Evolutionary conservation across 1,140 invertebrate species (phyloP).

Genomic region (Drosophila biarmipes): DNA sequence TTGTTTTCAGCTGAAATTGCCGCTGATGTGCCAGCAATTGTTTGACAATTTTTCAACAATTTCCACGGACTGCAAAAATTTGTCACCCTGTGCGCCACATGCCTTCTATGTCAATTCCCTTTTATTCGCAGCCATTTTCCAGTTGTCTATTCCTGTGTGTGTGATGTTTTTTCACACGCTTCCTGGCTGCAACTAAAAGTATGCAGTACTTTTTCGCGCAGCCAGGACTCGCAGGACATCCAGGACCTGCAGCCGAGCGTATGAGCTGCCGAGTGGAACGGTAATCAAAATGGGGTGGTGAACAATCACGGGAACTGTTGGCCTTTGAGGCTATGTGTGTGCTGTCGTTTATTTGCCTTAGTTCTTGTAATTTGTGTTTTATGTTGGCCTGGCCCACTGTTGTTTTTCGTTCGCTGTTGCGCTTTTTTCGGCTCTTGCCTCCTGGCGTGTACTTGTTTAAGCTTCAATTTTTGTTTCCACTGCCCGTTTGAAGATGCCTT

Average conservation of each 20-base stretch:
- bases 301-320: constrained; percentile 67
- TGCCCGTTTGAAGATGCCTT: constrained; percentile 66
- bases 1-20: constrained; percentile 10
- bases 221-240: constrained; percentile 15
- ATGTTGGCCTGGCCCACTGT: constrained; percentile 26
- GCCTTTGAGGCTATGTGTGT: constrained; percentile 57
- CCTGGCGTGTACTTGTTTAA: constrained; percentile 67
- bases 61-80: constrained; percentile 59
- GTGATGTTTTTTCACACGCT: constrained; percentile 69
- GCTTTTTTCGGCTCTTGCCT: constrained; percentile 50
- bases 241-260: constrained; percentile 51
- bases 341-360: constrained; percentile 47
- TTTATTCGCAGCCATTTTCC: constrained; percentile 44
- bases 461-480: constrained; percentile 54
- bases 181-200: constrained; percentile 67
- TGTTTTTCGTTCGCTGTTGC: constrained; percentile 34
- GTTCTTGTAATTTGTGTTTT: constrained; percentile 49
- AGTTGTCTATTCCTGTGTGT: constrained; percentile 20
- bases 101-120: constrained; percentile 41
- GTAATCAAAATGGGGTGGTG: neutral
- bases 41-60: constrained; percentile 81
- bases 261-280: constrained; percentile 35
- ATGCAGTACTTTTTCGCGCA: constrained; percentile 60
- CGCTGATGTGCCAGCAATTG: constrained; percentile 64
- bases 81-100: constrained; percentile 8